These are phyloP conservation scores for Anguilla rostrata DNA, from an alignment of 2,113 vertebrate species.

Conservation along the genomic window DNA sequence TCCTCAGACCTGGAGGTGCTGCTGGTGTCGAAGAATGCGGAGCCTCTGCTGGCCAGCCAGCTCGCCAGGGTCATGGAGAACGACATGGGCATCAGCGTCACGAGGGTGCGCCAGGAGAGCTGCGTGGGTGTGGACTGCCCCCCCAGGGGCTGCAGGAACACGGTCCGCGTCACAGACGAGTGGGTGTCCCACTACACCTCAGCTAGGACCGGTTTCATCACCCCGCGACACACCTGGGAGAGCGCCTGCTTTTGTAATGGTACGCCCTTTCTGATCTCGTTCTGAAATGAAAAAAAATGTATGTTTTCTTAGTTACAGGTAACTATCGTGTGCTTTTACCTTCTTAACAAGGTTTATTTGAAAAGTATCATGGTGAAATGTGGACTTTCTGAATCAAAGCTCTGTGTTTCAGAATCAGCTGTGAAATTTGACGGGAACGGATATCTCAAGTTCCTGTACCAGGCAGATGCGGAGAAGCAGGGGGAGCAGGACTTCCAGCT, in stretches of 20 bases:
- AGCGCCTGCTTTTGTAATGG: slow-evolving; percentile 88
- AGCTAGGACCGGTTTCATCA: slow-evolving; percentile 83
- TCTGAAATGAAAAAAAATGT: too few species aligned
- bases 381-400: neutral
- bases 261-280: slow-evolving; percentile 52
- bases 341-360: neutral
- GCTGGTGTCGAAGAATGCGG: slow-evolving; percentile 60
- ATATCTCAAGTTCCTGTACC: slow-evolving; percentile 75
- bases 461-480: slow-evolving; percentile 49
- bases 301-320: too few species aligned
- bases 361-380: neutral
- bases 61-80: slow-evolving; percentile 75
- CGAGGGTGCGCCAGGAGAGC: slow-evolving; percentile 71
- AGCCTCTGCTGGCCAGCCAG: slow-evolving; percentile 61
- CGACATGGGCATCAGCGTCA: slow-evolving; percentile 74
- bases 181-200: slow-evolving; percentile 80
- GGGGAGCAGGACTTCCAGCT: slow-evolving; percentile 68
- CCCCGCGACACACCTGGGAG: slow-evolving; percentile 81
- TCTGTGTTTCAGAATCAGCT: slow-evolving; percentile 75
- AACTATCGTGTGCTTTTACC: too few species aligned
- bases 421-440: slow-evolving; percentile 78
- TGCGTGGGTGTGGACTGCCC: slow-evolving; percentile 78
- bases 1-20: slow-evolving; percentile 75
- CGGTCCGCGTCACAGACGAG: slow-evolving; percentile 73
- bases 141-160: slow-evolving; percentile 77